phyloP scores from a whole-genome alignment of 2,797 vertebrate species.

The Synanceia verrucosa region DNA sequence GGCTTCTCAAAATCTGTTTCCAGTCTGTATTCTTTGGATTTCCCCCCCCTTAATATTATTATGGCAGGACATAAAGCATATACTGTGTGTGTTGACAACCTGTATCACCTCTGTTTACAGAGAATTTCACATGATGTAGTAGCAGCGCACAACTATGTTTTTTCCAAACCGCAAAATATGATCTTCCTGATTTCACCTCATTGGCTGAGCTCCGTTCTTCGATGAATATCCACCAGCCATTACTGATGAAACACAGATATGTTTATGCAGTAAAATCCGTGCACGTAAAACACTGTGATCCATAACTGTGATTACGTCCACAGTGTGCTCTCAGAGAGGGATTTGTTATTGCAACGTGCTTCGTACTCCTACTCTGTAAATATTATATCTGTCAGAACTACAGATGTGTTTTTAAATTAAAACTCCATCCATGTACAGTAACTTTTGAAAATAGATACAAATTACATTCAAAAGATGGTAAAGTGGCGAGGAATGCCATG shows the following conservation, averaged over 20 bases:
- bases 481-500: neutral
- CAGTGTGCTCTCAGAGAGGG: slow-evolving; percentile 9
- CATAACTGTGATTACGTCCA: slow-evolving; percentile 43
- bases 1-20: slow-evolving; percentile 8
- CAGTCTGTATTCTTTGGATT: neutral
- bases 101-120: slow-evolving; percentile 53
- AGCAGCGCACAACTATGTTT: slow-evolving; percentile 18
- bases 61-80: slow-evolving; percentile 47
- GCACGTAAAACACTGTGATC: slow-evolving; percentile 45
- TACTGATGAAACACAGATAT: slow-evolving; percentile 55
- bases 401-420: slow-evolving; percentile 16
- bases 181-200: slow-evolving; percentile 31
- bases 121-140: slow-evolving; percentile 54
- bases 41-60: slow-evolving; percentile 1
- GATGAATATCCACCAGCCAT: slow-evolving; percentile 15
- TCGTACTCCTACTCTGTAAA: slow-evolving; percentile 18
- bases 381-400: slow-evolving; percentile 12
- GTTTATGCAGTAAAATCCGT: slow-evolving; percentile 52
- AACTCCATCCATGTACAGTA: neutral
- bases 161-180: slow-evolving; percentile 41
- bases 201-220: slow-evolving; percentile 3
- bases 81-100: slow-evolving; percentile 27
- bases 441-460: neutral
- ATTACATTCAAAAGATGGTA: neutral
- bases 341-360: slow-evolving; percentile 32